phyloP scores from a whole-genome alignment of 2,797 vertebrate species.

The Malurus leucopterus region DNA sequence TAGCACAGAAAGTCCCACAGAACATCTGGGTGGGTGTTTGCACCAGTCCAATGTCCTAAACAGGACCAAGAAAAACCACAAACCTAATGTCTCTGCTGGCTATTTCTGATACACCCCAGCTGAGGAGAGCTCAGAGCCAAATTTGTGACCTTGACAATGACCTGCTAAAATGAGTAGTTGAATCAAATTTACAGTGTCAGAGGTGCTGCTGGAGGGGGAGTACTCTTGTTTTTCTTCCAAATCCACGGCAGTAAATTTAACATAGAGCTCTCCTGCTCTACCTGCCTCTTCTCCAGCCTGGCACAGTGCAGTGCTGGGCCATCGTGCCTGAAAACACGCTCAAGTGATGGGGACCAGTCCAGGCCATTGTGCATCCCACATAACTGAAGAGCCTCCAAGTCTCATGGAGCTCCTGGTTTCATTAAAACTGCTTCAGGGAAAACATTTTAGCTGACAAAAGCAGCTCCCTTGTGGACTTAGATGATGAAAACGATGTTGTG shows the following conservation, averaged over 20 bases:
- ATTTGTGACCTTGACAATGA: neutral
- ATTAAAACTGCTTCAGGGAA: neutral
- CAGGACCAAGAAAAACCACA: neutral
- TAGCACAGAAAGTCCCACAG: neutral
- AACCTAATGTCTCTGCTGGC: neutral
- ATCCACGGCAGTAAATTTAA: neutral
- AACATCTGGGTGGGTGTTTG: neutral
- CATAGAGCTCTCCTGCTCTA: neutral
- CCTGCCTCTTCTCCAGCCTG: neutral
- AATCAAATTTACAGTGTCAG: neutral
- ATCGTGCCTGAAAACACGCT: rapidly evolving
- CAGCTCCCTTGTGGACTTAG: neutral
- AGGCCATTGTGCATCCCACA: too few species aligned
- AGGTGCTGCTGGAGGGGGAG: neutral
- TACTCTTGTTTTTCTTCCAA: neutral
- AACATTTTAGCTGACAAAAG: neutral
- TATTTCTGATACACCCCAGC: neutral
- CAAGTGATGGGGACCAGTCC: neutral
- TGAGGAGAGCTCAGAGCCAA: neutral
- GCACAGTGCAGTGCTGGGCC: neutral
- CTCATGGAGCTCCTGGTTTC: neutral
- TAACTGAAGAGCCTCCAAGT: neutral
- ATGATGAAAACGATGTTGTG: rapidly evolving
- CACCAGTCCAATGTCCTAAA: neutral
- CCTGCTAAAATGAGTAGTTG: neutral